These are phyloP conservation scores for Hyles lineata DNA, from an alignment of 2,888 invertebrate species.

Conservation along the genomic window DNA sequence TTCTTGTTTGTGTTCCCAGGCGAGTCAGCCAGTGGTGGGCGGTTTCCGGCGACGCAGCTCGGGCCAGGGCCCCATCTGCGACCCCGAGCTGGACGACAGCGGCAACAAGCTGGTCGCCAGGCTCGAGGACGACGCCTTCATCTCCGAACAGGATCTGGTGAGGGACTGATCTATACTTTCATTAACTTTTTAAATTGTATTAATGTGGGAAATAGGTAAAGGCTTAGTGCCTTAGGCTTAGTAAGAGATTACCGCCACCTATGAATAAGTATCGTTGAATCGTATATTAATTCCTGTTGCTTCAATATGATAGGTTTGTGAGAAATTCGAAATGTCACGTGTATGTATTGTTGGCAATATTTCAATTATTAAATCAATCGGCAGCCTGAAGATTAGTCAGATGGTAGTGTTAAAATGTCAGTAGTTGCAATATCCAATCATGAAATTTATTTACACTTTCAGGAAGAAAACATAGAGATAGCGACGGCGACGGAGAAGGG, in stretches of 20 bases:
- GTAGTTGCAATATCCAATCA: neutral
- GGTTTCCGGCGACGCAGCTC: slow-evolving; percentile 77
- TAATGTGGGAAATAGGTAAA: no score
- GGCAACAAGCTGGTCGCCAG: slow-evolving; percentile 81
- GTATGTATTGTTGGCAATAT: no score
- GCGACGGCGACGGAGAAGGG: slow-evolving; percentile 71
- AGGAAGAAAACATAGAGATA: slow-evolving; percentile 82
- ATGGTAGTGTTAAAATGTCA: no score
- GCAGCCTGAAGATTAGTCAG: no score
- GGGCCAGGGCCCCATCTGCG: slow-evolving; percentile 74
- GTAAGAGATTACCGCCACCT: no score
- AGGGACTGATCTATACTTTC: slow-evolving; percentile 37
- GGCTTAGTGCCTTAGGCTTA: no score
- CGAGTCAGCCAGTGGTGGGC: slow-evolving; percentile 75
- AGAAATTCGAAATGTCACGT: no score
- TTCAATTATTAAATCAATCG: no score
- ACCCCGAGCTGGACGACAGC: slow-evolving; percentile 80
- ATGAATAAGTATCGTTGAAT: no score
- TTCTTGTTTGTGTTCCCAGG: slow-evolving; percentile 50
- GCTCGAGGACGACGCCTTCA: slow-evolving; percentile 81
- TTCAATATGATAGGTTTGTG: no score
- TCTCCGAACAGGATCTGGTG: slow-evolving; percentile 82
- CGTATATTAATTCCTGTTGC: no score
- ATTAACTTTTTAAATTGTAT: neutral
- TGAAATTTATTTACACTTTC: slow-evolving; percentile 36